These are phyloP conservation scores for Drosophila infuscata DNA, from an alignment of 2,888 invertebrate genomes.

Conservation along the genomic window DNA sequence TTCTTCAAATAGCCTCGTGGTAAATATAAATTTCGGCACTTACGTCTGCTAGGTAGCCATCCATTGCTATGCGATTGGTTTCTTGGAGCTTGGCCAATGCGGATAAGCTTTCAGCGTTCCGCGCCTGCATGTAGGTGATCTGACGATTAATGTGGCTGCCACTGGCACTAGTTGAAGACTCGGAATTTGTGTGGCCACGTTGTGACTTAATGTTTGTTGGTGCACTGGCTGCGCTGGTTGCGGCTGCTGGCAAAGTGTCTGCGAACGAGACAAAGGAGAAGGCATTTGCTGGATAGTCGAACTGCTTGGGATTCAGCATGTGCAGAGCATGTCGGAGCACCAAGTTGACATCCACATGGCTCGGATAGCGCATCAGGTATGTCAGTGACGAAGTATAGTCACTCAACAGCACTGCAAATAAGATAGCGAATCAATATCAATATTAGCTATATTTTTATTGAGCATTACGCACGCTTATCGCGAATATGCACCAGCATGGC, in stretches of 20 bases:
- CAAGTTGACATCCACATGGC: constrained; percentile 87
- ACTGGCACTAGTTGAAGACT: constrained; percentile 32
- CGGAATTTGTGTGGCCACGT: constrained; percentile 51
- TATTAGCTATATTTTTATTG: neutral
- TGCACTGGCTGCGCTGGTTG: neutral
- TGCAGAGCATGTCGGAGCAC: constrained; percentile 88
- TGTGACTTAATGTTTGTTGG: constrained; percentile 4
- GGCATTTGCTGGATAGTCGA: constrained; percentile 82
- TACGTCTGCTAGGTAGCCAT: constrained; percentile 85
- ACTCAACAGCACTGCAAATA: constrained; percentile 86
- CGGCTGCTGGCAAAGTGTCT: constrained; percentile 7
- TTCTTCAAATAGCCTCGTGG: neutral
- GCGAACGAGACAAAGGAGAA: constrained; percentile 76
- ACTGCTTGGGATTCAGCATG: constrained; percentile 85
- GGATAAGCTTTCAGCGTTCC: constrained; percentile 78
- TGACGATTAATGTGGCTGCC: constrained; percentile 71
- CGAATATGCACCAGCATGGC: constrained; percentile 91
- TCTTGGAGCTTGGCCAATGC: constrained; percentile 75
- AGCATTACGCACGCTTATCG: constrained; percentile 87
- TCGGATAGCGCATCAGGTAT: constrained; percentile 89
- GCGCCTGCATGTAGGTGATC: constrained; percentile 75
- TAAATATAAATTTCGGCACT: constrained; percentile 17
- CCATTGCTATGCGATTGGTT: constrained; percentile 82
- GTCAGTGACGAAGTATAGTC: constrained; percentile 89
- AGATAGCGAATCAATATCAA: neutral